Evolutionary conservation across 2,888 invertebrate species (phyloP).

Genomic region (Athalia rosae): DNA sequence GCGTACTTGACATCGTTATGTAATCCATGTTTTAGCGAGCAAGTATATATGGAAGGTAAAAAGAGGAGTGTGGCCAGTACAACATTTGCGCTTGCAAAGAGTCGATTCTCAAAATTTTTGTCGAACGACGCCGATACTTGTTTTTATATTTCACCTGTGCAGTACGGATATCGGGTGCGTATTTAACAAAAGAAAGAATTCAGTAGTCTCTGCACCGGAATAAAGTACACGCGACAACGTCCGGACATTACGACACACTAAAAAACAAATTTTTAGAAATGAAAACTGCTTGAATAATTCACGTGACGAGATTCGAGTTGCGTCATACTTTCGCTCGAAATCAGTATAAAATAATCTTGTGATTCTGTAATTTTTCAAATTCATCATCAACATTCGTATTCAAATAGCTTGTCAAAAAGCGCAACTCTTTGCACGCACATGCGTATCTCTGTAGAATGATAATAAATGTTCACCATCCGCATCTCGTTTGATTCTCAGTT

Average conservation of each 20-base stretch:
- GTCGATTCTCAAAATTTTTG: not conserved
- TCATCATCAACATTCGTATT: too few species aligned
- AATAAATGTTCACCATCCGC: not conserved
- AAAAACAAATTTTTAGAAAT: not conserved
- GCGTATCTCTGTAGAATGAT: not conserved
- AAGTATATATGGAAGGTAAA: constrained; percentile 30
- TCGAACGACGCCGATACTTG: too few species aligned
- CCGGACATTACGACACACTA: too few species aligned
- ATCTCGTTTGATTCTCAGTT: constrained; percentile 19
- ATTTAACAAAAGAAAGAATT: not conserved
- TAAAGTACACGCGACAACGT: too few species aligned
- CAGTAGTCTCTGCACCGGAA: not conserved
- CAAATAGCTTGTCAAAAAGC: too few species aligned
- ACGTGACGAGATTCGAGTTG: not conserved
- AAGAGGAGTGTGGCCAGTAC: constrained; percentile 9
- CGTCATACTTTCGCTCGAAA: constrained; percentile 3
- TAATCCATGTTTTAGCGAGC: constrained; percentile 11
- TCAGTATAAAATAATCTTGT: too few species aligned
- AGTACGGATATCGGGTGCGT: too few species aligned
- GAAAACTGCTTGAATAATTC: not conserved
- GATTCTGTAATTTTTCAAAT: too few species aligned
- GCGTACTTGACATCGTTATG: constrained; percentile 11
- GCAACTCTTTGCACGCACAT: too few species aligned
- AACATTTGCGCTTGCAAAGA: not conserved
- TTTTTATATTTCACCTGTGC: too few species aligned